Base-by-base conservation (phyloP, 2,888 invertebrate species). In the Deilephila porcellus region DNA sequence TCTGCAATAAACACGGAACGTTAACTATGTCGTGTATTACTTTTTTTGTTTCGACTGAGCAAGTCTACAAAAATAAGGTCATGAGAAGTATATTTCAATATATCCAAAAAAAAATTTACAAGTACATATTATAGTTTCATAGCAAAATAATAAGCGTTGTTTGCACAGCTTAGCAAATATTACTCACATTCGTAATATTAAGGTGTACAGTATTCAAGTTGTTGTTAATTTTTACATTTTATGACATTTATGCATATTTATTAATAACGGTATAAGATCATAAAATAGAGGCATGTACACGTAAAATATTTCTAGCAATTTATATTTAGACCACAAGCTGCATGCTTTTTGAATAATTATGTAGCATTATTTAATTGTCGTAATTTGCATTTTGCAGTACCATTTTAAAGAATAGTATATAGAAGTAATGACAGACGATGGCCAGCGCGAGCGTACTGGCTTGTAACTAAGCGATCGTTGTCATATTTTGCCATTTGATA, bases 391-490 rank as follows among this genome's bases (percentile, higher is more conserved):
- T 45, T 3, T 14, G 8, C 37, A 37, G 37, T 37, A 45, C 3
- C 3, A 45, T 45, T 45, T 11, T 11, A 14, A 14, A 45, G 3
- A 45, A 11, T 45, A 34, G 19, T 45, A 7, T 37, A 45, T 14
- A 45, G 45, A 14, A n/a, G 32, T 37, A 64, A 64, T 20, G 37
- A 1, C 25, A 63, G 34, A n/a, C 34, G 2, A 17, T 25, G 20
- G 25, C 5, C 45, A 17, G 45, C 64, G 20, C 37, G 76, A 73
- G 71, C 77, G 84, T 88, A 83, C 86, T 20, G 32, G 34, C 37
- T 19, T 59, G 70, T 80, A 82, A 82, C 85, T 87, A 87, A 85
- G 85, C 84, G 83, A 83, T 83, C 82, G 76, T 81, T 83, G 84
- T 83, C 63, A 73, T 84, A 82, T 83, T 82, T 79, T 84, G 83